A percentile compares a stretch with the other conserved stretches of the same genome.
Evolutionary conservation across 2,888 invertebrate genomes (phyloP).

Genomic region (Iphiclides podalirius): DNA sequence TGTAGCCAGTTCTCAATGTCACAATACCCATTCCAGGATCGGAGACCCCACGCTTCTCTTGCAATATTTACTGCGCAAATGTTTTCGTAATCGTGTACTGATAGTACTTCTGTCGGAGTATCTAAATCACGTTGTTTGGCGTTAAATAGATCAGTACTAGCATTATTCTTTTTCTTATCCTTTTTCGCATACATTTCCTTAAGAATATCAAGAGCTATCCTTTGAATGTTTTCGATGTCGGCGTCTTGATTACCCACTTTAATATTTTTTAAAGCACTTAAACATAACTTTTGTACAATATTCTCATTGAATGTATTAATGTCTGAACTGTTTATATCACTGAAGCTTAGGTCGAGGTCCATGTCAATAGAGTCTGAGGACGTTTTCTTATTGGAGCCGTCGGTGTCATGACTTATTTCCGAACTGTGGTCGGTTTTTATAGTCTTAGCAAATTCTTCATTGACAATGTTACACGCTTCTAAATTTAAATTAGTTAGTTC

Average conservation of each 20-base stretch:
- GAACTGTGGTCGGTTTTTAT: slow-evolving; percentile 64
- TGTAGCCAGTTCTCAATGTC: slow-evolving; percentile 83
- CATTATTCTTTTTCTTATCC: slow-evolving; percentile 61
- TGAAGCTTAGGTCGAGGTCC: slow-evolving; percentile 77
- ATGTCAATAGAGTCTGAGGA: slow-evolving; percentile 76
- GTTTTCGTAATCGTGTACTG: slow-evolving; percentile 84
- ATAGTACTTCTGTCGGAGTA: slow-evolving; percentile 79
- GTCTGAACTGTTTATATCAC: slow-evolving; percentile 77
- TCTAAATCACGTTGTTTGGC: slow-evolving; percentile 71
- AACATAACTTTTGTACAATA: slow-evolving; percentile 74
- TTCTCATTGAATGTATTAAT: slow-evolving; percentile 78
- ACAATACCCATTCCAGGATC: slow-evolving; percentile 83
- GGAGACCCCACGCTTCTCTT: slow-evolving; percentile 82
- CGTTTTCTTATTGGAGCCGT: slow-evolving; percentile 72
- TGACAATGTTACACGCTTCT: slow-evolving; percentile 53
- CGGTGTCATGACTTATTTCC: slow-evolving; percentile 69
- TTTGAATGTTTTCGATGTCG: slow-evolving; percentile 76
- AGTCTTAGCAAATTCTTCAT: slow-evolving; percentile 58
- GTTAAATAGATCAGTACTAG: slow-evolving; percentile 49
- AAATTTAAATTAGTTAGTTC: slow-evolving; percentile 59
- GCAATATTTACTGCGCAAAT: slow-evolving; percentile 83
- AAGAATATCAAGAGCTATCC: slow-evolving; percentile 74
- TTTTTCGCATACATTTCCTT: slow-evolving; percentile 77
- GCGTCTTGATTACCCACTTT: slow-evolving; percentile 78
- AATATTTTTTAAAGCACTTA: slow-evolving; percentile 76